Percentiles rank a stretch among this genome's conserved stretches.
phyloP scores from a whole-genome alignment of 2,113 vertebrate genomes.

The Hucho hucho region DNA sequence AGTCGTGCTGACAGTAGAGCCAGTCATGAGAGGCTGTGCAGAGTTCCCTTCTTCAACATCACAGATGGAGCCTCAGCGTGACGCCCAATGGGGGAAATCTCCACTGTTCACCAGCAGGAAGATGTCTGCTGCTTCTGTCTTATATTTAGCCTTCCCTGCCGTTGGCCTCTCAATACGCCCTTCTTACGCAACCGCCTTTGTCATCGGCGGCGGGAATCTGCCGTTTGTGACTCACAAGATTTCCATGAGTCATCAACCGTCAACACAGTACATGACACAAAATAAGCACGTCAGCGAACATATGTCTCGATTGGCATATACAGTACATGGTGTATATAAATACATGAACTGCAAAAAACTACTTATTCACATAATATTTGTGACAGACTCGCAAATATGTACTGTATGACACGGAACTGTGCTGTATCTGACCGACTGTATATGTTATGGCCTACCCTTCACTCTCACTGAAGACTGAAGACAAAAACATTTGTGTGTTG shows the following conservation, averaged over 20 bases:
- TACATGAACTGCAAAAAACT: not conserved
- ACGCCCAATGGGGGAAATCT: constrained; percentile 22
- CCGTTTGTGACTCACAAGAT: constrained; percentile 30
- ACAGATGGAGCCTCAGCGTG: constrained; percentile 48
- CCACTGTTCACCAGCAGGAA: constrained; percentile 37
- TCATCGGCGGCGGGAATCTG: not conserved
- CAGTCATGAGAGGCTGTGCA: not conserved
- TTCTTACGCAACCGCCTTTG: not conserved
- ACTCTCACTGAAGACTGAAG: too few species aligned
- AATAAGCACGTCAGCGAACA: constrained; percentile 6
- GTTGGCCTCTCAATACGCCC: constrained; percentile 7
- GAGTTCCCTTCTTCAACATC: constrained; percentile 6
- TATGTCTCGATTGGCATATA: not conserved
- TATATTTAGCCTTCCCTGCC: constrained; percentile 49
- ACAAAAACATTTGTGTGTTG: not conserved
- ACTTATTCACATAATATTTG: too few species aligned
- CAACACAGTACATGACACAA: not conserved
- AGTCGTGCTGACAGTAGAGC: not conserved
- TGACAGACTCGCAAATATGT: too few species aligned
- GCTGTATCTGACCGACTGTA: too few species aligned
- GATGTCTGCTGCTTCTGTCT: constrained; percentile 32
- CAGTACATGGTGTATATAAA: not conserved
- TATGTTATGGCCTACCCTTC: too few species aligned
- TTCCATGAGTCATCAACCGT: constrained; percentile 30
- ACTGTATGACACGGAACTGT: too few species aligned